Evolutionary conservation across 1,140 invertebrate genomes (phyloP).

Genomic region (Venturia canescens): DNA sequence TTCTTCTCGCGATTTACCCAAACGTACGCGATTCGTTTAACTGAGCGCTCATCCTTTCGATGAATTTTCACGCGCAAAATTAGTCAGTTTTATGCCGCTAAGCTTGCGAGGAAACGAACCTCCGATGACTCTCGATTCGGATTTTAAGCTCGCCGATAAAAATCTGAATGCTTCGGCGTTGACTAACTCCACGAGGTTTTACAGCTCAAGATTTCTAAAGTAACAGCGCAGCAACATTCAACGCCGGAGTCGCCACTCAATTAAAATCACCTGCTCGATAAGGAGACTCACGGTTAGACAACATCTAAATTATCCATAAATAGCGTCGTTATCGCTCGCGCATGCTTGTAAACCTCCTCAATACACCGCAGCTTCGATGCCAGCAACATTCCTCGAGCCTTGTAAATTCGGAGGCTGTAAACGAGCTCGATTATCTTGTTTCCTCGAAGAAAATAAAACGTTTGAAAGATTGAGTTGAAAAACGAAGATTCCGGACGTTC

Average conservation of each 20-base stretch:
- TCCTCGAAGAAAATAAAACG: neutral
- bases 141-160: too few relatives aligned
- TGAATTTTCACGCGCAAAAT: neutral
- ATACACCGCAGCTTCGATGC: neutral
- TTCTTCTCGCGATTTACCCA: too few relatives aligned
- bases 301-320: constrained; percentile 2
- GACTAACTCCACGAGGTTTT: too few relatives aligned
- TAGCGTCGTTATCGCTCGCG: neutral
- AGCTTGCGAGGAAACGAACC: neutral
- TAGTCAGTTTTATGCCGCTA: neutral
- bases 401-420: constrained; percentile 7
- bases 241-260: neutral
- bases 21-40: too few relatives aligned
- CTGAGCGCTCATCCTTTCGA: too few relatives aligned
- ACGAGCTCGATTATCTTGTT: neutral
- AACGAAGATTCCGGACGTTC: neutral
- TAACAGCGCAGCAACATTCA: neutral
- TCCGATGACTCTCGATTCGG: neutral
- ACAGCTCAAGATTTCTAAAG: neutral
- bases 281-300: neutral
- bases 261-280: neutral
- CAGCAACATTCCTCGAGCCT: neutral
- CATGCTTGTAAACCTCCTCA: neutral
- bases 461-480: neutral
- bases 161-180: too few relatives aligned